Base-by-base conservation (phyloP, 1,140 invertebrate genomes). In the Pteromalus puparum region DNA sequence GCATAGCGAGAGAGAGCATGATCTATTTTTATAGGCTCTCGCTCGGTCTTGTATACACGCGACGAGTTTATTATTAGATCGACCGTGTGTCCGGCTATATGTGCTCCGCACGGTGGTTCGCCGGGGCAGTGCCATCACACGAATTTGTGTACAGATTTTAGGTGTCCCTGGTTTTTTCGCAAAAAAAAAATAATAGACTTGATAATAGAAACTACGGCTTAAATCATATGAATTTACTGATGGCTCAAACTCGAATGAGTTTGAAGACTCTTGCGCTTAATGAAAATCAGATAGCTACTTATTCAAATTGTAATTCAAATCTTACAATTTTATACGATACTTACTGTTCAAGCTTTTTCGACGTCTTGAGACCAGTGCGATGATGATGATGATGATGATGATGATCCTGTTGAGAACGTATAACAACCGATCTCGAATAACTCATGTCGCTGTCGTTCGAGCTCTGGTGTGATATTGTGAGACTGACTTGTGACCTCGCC, bases 301-400 rank as follows among this genome's bases (percentile, higher is more conserved):
- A 61, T 7, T 61, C 53, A 61, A n/a, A 7, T 61, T 61, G 18
- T 61, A 21, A 61, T 4, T 12, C 18, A 26, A 28, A 30, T 30
- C 5, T 70, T 70, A 12, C 10, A 74, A 38, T 38, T 74, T 6
- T 6, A n/a, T 10, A 61, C 26, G 38, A 75, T 65, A 82, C 92
- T 91, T 85, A 93, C 92, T 93, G 91, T 84, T 93, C 92, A 0
- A 93, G 88, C 82, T 93, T 93, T 28, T 91, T 92, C 0, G 91
- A 90, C 24, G 89, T 90, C 84, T 92, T 91, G 28, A 92, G 89
- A 21, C 88, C 82, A 4, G 88, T 85, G 61, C 28, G 74, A 34
- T 53, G 34, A 4, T 67, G 53, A 21, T 79, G 53, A 4, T 67
- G 53, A 21, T 79, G 53, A 18, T 80, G 76, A 72, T 89, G 87